Percentiles rank a stretch among this genome's conserved stretches.
Evolutionary conservation across 1,140 invertebrate species (phyloP).

Genomic region (Drosophila nebulosa): DNA sequence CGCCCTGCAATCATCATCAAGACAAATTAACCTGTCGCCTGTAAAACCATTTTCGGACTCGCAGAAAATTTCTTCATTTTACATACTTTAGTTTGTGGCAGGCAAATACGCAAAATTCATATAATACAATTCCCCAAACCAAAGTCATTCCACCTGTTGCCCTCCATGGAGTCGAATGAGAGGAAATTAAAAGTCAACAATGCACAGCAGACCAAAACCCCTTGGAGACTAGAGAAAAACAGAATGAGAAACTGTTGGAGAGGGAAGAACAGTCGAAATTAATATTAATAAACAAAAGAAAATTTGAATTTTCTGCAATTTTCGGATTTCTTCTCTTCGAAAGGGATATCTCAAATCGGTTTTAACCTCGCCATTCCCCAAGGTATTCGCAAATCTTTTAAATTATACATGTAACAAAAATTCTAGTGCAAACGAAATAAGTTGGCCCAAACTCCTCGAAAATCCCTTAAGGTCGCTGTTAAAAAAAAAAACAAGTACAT

Average conservation of each 20-base stretch:
- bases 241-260: background rate
- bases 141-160: slow-evolving; percentile 52
- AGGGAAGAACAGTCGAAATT: slow-evolving; percentile 50
- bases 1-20: slow-evolving; percentile 37
- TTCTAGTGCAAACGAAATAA: slow-evolving; percentile 50
- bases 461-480: slow-evolving; percentile 46
- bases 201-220: slow-evolving; percentile 20
- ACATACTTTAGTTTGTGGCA: slow-evolving; percentile 54
- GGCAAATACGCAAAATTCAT: slow-evolving; percentile 49
- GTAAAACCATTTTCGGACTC: slow-evolving; percentile 31
- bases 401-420: slow-evolving; percentile 60
- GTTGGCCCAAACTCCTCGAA: slow-evolving; percentile 23
- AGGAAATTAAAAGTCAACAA: slow-evolving; percentile 75
- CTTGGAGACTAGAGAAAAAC: slow-evolving; percentile 11
- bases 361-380: slow-evolving; percentile 25
- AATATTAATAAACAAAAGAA: slow-evolving; percentile 70
- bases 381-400: slow-evolving; percentile 50
- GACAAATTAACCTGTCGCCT: slow-evolving; percentile 68
- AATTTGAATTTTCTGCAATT: slow-evolving; percentile 13
- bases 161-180: slow-evolving; percentile 22
- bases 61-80: slow-evolving; percentile 53
- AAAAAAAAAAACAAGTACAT: slow-evolving; percentile 3
- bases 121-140: slow-evolving; percentile 55
- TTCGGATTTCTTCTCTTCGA: slow-evolving; percentile 17
- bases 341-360: background rate